These are phyloP conservation scores for Cotesia congregata DNA, from an alignment of 2,888 invertebrate species.

Conservation along the genomic window DNA sequence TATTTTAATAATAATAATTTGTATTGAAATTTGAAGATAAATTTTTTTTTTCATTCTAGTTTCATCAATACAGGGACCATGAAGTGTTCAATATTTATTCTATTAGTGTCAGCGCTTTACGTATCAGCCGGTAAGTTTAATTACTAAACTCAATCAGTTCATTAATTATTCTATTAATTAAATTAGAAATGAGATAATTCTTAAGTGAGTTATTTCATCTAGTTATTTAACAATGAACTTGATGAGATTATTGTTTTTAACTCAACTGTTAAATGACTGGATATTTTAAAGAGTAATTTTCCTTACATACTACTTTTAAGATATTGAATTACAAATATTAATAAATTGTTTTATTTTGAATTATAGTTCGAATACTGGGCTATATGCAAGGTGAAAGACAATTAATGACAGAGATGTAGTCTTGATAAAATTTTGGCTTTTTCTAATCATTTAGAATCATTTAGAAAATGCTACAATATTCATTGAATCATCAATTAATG, in stretches of 20 bases:
- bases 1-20: conserved; percentile 13
- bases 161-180: conserved; percentile 32
- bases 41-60: conserved; percentile 47
- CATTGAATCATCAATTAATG: conserved; percentile 9
- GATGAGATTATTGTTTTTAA: not conserved
- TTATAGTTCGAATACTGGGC: conserved; percentile 61
- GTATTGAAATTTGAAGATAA: too few relatives aligned
- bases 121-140: conserved; percentile 61
- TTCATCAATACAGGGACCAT: conserved; percentile 51
- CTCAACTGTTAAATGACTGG: conserved; percentile 7
- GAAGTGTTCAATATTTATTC: conserved; percentile 58
- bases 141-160: conserved; percentile 16
- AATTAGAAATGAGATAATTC: not conserved
- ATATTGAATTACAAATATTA: conserved; percentile 32
- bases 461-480: conserved; percentile 27
- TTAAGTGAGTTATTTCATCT: not conserved
- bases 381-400: conserved; percentile 57
- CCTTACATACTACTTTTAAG: conserved; percentile 10
- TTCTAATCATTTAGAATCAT: conserved; percentile 34
- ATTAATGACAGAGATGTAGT: conserved; percentile 47
- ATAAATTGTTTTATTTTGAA: conserved; percentile 51
- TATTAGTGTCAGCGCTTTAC: conserved; percentile 57
- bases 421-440: conserved; percentile 30
- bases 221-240: conserved; percentile 8
- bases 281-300: not conserved